Evolutionary conservation across 30 jellyfish, hydroid and myxozoan species (phyloP).

Genomic region (Catostylus mosaicus): DNA sequence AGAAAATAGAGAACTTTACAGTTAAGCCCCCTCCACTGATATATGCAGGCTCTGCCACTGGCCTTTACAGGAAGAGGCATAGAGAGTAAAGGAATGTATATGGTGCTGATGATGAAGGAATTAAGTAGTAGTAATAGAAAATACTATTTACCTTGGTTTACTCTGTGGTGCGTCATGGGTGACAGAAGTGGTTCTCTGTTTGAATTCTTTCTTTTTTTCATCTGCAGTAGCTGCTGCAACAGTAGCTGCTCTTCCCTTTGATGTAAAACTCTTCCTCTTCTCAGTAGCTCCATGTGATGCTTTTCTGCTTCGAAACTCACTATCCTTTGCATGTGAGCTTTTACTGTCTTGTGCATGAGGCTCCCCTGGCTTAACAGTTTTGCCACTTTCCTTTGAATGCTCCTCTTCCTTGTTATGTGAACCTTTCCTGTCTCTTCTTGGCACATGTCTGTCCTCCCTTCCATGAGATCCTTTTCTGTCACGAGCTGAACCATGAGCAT

Average conservation of each 20-base stretch:
- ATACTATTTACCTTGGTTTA: conserved; percentile 57
- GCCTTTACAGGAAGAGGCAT: too few relatives aligned
- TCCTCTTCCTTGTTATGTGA: conserved; percentile 28
- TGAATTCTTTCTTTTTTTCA: conserved; percentile 55
- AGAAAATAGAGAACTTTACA: too few relatives aligned
- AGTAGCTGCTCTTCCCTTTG: conserved; percentile 75
- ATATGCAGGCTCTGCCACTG: too few relatives aligned
- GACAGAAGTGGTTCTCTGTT: conserved; percentile 46
- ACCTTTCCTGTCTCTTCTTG: conserved; percentile 4
- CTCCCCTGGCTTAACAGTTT: neutral
- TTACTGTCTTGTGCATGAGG: conserved; percentile 38
- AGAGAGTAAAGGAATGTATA: too few relatives aligned
- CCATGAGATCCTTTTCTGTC: conserved; percentile 52
- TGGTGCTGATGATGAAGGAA: too few relatives aligned
- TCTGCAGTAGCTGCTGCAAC: conserved; percentile 62
- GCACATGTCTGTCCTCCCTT: neutral
- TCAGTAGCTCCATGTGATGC: conserved; percentile 50
- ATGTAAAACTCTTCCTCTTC: conserved; percentile 60
- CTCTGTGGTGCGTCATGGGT: conserved; percentile 27
- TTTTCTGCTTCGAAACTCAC: conserved; percentile 5
- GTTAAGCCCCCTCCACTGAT: too few relatives aligned
- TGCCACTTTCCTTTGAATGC: neutral
- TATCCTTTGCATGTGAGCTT: conserved; percentile 33
- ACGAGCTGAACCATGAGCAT: conserved; percentile 16
- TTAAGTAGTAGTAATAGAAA: too few relatives aligned